Conservation (phyloP, 2,888 invertebrate genomes). For the Eupeodes luniger region DNA sequence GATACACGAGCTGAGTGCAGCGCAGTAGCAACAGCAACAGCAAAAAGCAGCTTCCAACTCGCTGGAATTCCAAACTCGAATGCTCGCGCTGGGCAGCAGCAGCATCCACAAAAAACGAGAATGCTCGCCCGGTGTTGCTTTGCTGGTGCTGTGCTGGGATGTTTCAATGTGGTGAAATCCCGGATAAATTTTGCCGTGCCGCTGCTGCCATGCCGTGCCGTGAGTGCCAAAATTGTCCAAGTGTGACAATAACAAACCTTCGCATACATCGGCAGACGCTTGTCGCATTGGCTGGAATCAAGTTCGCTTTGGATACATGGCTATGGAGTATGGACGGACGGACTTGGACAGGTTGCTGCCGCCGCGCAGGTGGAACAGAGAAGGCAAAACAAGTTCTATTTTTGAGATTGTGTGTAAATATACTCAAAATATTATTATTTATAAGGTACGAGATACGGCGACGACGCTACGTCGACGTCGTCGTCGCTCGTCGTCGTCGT, state of each 20-base stretch:
- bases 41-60: constrained; percentile 84
- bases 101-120: constrained; percentile 83
- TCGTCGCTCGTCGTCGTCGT: too few relatives aligned
- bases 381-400: constrained; percentile 55
- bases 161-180: constrained; percentile 48
- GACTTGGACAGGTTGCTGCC: constrained; percentile 39
- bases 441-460: neutral
- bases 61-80: constrained; percentile 84
- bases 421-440: neutral
- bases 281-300: constrained; percentile 69
- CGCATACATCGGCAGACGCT: constrained; percentile 50
- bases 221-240: constrained; percentile 34
- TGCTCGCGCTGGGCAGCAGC: constrained; percentile 81
- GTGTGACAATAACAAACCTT: constrained; percentile 68
- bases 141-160: constrained; percentile 15
- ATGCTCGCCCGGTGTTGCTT: constrained; percentile 79
- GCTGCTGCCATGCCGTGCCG: neutral
- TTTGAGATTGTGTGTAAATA: constrained; percentile 38
- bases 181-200: constrained; percentile 20
- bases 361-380: constrained; percentile 71
- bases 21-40: constrained; percentile 77
- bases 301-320: constrained; percentile 61
- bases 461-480: too few relatives aligned
- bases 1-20: constrained; percentile 66
- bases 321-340: neutral